Percentiles rank a stretch among this genome's conserved stretches.
Evolutionary conservation across 1,140 invertebrate species (phyloP).

Genomic region (Metaphire vulgaris): DNA sequence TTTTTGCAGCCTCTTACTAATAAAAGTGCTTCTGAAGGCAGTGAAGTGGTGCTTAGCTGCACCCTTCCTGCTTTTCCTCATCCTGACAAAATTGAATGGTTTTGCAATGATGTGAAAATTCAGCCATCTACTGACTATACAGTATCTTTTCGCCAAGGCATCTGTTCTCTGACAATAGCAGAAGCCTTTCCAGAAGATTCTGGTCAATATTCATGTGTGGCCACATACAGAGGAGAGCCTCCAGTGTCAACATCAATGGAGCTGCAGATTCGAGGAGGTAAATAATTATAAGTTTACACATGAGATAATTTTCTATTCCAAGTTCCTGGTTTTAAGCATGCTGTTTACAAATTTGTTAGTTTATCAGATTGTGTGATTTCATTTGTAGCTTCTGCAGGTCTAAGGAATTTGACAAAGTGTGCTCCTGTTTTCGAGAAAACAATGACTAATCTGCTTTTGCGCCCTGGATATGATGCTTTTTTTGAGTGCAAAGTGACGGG

Average conservation of each 20-base stretch:
- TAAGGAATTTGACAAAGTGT: neutral
- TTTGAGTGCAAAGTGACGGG: neutral
- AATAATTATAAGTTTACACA: too few species aligned
- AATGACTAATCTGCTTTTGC: neutral
- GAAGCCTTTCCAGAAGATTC: conserved; percentile 91
- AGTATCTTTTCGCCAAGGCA: neutral
- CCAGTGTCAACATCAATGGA: neutral
- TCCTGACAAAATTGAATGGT: conserved; percentile 4
- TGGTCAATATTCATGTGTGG: conserved; percentile 86
- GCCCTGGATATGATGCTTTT: neutral
- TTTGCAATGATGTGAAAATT: neutral
- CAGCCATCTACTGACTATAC: neutral
- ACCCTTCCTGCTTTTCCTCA: conserved; percentile 9
- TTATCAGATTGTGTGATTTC: too few species aligned
- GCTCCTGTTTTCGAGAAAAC: neutral
- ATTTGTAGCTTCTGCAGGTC: neutral
- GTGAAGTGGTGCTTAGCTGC: conserved; percentile 6
- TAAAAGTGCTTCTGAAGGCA: neutral
- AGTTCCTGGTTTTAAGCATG: too few species aligned
- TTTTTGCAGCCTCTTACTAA: neutral
- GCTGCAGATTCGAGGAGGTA: neutral
- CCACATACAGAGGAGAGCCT: conserved; percentile 71
- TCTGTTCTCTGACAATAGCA: conserved; percentile 65
- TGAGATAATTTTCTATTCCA: too few species aligned
- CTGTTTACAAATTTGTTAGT: too few species aligned